Evolutionary conservation across 2,113 vertebrate genomes (phyloP).

Genomic region (Syngnathoides biaculeatus): DNA sequence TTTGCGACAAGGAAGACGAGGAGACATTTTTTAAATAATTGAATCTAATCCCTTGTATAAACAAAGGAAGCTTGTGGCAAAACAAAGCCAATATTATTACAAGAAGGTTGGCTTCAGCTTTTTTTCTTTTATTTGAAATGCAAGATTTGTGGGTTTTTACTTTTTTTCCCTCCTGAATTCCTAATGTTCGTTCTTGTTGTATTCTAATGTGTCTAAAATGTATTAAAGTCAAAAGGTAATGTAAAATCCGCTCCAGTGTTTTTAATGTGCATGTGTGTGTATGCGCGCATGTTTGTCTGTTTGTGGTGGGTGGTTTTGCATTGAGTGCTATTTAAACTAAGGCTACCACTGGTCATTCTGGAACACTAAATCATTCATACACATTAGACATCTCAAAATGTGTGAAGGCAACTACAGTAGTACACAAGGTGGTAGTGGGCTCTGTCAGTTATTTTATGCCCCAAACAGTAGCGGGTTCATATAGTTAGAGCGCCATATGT

Average conservation of each 20-base stretch:
- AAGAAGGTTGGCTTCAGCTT: neutral
- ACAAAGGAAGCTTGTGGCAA: neutral
- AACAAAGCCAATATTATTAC: neutral
- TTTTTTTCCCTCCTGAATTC: too few species aligned
- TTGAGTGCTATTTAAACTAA: neutral
- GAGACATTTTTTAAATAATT: neutral
- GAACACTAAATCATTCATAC: slow-evolving; percentile 11
- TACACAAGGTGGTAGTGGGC: slow-evolving; percentile 3
- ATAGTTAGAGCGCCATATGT: neutral
- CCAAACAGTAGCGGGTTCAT: slow-evolving; percentile 2
- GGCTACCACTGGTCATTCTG: neutral
- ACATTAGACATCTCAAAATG: slow-evolving; percentile 27
- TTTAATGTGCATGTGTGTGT: too few species aligned
- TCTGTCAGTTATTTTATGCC: slow-evolving; percentile 6
- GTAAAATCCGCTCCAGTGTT: too few species aligned
- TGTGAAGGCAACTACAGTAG: slow-evolving; percentile 14
- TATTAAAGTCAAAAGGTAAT: too few species aligned
- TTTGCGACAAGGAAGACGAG: neutral
- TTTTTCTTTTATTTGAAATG: neutral
- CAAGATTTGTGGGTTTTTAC: neutral
- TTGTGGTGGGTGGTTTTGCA: neutral
- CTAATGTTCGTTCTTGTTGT: too few species aligned
- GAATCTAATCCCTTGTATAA: neutral
- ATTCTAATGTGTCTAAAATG: too few species aligned
- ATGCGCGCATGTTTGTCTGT: neutral